Conservation (phyloP, 2,113 vertebrate species). For the Chaetodon trifascialis region DNA sequence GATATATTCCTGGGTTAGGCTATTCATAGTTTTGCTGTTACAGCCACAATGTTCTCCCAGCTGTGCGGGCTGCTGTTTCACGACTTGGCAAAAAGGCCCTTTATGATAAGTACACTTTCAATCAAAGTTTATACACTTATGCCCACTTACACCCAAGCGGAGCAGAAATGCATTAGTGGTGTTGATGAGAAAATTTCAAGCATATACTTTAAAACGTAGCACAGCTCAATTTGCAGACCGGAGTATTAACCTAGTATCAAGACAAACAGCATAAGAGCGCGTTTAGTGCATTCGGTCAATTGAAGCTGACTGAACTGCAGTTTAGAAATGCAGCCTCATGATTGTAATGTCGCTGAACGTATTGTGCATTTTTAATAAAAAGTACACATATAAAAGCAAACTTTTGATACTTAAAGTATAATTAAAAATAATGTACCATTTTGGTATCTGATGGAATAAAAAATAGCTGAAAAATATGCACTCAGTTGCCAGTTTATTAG, state of each 20-base stretch:
- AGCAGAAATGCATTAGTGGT: not conserved
- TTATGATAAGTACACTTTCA: not conserved
- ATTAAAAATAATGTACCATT: not conserved
- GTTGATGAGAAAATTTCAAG: not conserved
- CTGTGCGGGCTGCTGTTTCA: not conserved
- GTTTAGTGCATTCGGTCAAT: not conserved
- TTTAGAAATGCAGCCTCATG: not conserved
- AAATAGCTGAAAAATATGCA: not conserved
- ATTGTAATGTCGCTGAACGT: not conserved
- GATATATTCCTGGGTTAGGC: not conserved
- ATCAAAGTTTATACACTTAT: not conserved
- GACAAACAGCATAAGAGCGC: not conserved
- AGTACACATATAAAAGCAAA: not conserved
- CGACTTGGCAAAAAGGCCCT: not conserved
- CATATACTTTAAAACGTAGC: not conserved
- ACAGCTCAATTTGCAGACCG: not conserved
- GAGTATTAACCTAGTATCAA: not conserved
- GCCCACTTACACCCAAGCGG: not conserved
- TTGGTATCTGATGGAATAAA: not conserved
- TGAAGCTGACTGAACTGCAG: not conserved
- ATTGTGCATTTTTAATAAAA: no score
- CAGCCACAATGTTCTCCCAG: not conserved
- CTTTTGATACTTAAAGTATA: not conserved
- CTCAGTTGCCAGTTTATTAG: not conserved
- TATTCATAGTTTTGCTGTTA: not conserved